These are phyloP conservation scores for Harmothoe impar DNA, from an alignment of 2,888 invertebrate genomes.

Conservation along the genomic window DNA sequence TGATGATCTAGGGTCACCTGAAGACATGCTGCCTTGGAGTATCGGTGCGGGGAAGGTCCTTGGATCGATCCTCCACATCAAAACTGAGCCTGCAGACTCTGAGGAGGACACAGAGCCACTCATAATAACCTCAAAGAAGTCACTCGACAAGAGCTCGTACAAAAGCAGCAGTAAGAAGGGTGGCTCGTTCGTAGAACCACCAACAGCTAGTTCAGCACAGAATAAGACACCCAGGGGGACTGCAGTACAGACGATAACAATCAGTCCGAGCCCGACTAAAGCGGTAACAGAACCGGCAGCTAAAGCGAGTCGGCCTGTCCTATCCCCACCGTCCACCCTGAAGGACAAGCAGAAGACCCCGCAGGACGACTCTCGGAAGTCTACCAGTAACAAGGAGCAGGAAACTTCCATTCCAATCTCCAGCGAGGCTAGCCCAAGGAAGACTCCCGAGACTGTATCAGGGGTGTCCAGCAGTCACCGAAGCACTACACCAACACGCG, in stretches of 20 bases:
- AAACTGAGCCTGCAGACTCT: neutral
- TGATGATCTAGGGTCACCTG: neutral
- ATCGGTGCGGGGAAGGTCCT: neutral
- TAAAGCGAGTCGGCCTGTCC: slow-evolving; percentile 5
- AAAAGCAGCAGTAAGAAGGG: slow-evolving; percentile 30
- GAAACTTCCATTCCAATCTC: neutral
- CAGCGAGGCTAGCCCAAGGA: neutral
- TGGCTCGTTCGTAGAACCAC: neutral
- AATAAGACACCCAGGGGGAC: neutral
- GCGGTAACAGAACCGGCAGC: neutral
- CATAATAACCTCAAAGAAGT: neutral
- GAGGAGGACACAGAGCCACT: slow-evolving; percentile 26
- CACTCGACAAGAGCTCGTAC: slow-evolving; percentile 19
- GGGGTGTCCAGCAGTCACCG: neutral
- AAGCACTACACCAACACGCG: neutral
- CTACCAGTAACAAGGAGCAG: neutral
- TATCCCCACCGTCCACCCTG: neutral
- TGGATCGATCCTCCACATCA: neutral
- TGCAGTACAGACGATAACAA: neutral
- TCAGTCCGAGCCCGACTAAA: neutral
- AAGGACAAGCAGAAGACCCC: slow-evolving; percentile 13
- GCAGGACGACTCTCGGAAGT: neutral
- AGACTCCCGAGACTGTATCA: neutral
- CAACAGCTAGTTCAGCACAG: neutral
- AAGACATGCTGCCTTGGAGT: neutral